Evolutionary conservation across 2,888 invertebrate genomes (phyloP).

Genomic region (Idaea dimidiata): DNA sequence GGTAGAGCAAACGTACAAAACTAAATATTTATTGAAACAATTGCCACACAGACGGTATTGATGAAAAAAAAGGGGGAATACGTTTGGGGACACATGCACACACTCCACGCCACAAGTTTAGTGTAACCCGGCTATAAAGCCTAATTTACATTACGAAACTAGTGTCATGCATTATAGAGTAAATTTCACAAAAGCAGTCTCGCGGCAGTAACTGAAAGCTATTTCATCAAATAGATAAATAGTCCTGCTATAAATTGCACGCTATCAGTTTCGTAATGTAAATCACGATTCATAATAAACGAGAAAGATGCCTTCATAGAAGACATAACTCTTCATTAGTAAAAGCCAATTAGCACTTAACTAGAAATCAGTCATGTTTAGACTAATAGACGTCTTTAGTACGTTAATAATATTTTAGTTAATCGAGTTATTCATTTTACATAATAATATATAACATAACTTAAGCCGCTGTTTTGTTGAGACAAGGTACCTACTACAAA

Average conservation of each 20-base stretch:
- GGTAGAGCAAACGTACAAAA: too few species aligned
- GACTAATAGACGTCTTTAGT: constrained; percentile 34
- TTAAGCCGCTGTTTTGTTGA: constrained; percentile 9
- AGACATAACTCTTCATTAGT: background rate
- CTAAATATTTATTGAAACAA: too few species aligned
- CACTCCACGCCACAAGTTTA: background rate
- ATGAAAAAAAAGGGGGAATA: too few species aligned
- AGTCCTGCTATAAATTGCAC: too few species aligned
- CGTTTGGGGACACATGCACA: too few species aligned
- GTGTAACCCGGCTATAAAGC: background rate
- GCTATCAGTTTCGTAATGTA: too few species aligned
- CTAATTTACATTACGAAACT: too few species aligned
- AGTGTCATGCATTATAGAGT: too few species aligned
- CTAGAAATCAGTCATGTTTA: constrained; percentile 44
- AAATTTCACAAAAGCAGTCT: too few species aligned
- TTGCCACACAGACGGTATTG: too few species aligned
- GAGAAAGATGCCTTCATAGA: constrained; percentile 11
- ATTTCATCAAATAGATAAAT: too few species aligned
- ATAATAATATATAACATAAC: constrained; percentile 27
- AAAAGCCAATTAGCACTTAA: constrained; percentile 16
- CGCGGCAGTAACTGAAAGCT: too few species aligned
- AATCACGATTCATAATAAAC: constrained; percentile 8
- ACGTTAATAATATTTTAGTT: constrained; percentile 13
- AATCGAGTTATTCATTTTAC: constrained; percentile 15
- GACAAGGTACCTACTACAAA: background rate